Evolutionary conservation across 2,797 vertebrate species (phyloP).

Genomic region (Phoebastria nigripes): DNA sequence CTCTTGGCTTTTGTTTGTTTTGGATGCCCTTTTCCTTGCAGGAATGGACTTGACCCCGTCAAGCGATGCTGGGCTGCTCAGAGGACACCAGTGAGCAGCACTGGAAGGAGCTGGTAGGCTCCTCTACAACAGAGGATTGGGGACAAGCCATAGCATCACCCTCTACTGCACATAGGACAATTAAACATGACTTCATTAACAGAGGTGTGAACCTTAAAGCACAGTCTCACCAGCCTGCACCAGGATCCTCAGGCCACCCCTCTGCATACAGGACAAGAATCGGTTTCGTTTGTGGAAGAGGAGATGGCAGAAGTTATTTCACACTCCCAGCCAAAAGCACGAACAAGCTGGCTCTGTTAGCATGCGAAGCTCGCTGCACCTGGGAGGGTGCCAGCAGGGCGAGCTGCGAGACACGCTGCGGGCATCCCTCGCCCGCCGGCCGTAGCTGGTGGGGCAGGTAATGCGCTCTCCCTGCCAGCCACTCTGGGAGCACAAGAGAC

Average conservation of each 20-base stretch:
- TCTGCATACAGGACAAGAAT: not conserved
- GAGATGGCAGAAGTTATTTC: not conserved
- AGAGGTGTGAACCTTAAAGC: not conserved
- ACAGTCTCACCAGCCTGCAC: not conserved
- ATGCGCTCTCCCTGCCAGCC: rapidly evolving
- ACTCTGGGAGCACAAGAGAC: rapidly evolving
- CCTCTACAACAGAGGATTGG: not conserved
- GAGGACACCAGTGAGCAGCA: not conserved
- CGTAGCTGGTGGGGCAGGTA: not conserved
- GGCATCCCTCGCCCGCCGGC: not conserved
- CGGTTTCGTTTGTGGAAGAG: not conserved
- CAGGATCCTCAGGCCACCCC: not conserved
- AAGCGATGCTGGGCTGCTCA: not conserved
- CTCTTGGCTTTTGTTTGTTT: not conserved
- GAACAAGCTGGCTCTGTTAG: not conserved
- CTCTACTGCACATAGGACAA: not conserved
- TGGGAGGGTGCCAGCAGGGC: not conserved
- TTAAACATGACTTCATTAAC: not conserved
- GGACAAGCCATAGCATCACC: not conserved
- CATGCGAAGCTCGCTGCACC: rapidly evolving
- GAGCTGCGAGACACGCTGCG: not conserved
- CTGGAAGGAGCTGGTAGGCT: not conserved
- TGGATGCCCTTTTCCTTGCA: not conserved
- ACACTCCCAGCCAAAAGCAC: not conserved
- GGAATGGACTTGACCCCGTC: not conserved